These are phyloP conservation scores for Acestrorhynchus altus DNA, from an alignment of 2,797 vertebrate species.

Conservation along the genomic window DNA sequence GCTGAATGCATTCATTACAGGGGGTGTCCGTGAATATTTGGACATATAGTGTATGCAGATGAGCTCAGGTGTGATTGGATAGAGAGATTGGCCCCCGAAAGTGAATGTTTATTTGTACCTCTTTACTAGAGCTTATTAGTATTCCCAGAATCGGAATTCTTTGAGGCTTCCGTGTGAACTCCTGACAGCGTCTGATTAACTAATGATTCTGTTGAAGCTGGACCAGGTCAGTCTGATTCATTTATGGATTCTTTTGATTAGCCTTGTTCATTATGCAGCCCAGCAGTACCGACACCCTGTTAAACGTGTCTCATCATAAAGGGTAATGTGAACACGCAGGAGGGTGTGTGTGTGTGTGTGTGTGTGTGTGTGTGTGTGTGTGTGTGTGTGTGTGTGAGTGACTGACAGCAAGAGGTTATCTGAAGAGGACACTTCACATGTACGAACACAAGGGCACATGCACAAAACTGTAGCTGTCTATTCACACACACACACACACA, in stretches of 20 bases:
- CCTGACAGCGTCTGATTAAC: neutral
- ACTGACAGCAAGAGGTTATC: constrained; percentile 2
- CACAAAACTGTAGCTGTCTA: constrained; percentile 1
- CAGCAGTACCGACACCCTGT: neutral
- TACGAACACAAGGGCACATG: constrained; percentile 6
- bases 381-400: constrained; percentile 9
- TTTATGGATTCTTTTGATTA: constrained; percentile 33
- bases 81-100: no score
- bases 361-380: constrained; percentile 6
- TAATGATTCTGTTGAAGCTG: neutral
- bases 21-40: no score
- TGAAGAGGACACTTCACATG: constrained; percentile 17
- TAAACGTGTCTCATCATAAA: neutral
- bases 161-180: neutral
- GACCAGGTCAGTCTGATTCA: neutral
- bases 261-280: constrained; percentile 8
- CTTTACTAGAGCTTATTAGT: neutral
- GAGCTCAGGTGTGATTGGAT: no score
- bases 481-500: constrained; percentile 2
- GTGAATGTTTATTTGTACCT: neutral
- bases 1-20: no score
- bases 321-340: neutral
- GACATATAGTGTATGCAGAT: no score
- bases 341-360: neutral
- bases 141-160: neutral